A percentile compares a stretch with the other conserved stretches of the same genome.
phyloP scores from a whole-genome alignment of 1,140 invertebrate species.

The Nylanderia fulva region DNA sequence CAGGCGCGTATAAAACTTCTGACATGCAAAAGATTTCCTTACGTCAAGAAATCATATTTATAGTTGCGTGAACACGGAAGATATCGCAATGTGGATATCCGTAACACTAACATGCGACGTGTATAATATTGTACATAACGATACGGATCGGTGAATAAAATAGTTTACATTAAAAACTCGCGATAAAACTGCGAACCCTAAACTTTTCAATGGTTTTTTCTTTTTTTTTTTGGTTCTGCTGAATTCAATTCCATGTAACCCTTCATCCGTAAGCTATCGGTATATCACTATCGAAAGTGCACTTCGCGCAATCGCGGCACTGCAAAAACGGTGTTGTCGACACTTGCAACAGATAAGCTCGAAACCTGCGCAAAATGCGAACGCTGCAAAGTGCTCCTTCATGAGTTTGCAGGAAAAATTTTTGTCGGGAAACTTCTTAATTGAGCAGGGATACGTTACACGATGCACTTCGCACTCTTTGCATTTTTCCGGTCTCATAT shows the following conservation, averaged over 20 bases:
- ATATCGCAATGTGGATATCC: not conserved
- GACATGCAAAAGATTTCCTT: constrained; percentile 25
- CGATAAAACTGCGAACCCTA: not conserved
- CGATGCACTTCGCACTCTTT: constrained; percentile 35
- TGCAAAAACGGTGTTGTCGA: not conserved
- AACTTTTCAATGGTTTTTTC: not conserved
- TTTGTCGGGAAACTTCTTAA: constrained; percentile 52
- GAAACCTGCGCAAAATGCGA: constrained; percentile 16
- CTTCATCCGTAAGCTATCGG: constrained; percentile 4
- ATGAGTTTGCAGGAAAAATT: constrained; percentile 47
- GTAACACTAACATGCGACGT: not conserved
- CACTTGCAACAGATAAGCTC: constrained; percentile 29
- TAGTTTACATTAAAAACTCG: not conserved
- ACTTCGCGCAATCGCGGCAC: constrained; percentile 9
- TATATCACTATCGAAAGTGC: not conserved
- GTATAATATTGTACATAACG: constrained; percentile 5
- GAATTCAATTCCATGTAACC: constrained; percentile 8
- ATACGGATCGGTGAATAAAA: not conserved
- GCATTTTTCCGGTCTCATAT: constrained; percentile 19
- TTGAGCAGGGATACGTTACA: constrained; percentile 41
- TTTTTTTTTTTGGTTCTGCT: not conserved
- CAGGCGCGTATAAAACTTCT: constrained; percentile 36
- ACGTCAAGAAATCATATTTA: constrained; percentile 40
- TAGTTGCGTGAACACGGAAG: constrained; percentile 16
- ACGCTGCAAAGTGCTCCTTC: not conserved